A percentile compares a stretch with the other conserved stretches of the same genome.
These are phyloP conservation scores for Coendou prehensilis DNA, from an alignment of 2,797 vertebrate species.

Conservation along the genomic window DNA sequence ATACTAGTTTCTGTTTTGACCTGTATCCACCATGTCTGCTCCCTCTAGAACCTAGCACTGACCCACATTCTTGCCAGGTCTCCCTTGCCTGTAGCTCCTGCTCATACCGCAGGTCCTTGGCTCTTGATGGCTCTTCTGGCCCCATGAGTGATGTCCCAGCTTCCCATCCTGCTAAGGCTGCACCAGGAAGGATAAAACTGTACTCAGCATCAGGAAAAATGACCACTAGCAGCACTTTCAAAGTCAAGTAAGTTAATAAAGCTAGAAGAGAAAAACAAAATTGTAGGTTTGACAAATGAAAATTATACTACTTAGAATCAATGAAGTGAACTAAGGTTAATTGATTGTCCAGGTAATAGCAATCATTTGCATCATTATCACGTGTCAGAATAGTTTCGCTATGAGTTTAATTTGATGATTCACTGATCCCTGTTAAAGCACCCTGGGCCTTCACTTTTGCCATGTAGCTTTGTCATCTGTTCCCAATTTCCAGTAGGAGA, in stretches of 20 bases:
- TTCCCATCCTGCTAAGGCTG: background rate
- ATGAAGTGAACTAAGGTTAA: constrained; percentile 50
- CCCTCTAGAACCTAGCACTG: background rate
- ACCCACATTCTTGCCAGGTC: background rate
- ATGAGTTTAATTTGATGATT: background rate
- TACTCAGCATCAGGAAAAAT: background rate
- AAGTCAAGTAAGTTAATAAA: constrained; percentile 53
- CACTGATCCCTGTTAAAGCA: background rate
- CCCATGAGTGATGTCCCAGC: background rate
- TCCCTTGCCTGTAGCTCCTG: background rate
- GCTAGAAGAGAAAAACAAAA: constrained; percentile 45
- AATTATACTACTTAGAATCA: constrained; percentile 49
- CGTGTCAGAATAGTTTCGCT: constrained; percentile 33
- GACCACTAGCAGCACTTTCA: background rate
- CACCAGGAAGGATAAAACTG: background rate
- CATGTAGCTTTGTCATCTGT: background rate
- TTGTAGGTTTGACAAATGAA: constrained; percentile 30
- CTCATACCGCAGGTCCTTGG: background rate
- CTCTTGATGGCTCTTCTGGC: background rate
- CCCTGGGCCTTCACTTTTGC: background rate
- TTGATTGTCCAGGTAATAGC: constrained; percentile 63
- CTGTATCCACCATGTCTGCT: background rate
- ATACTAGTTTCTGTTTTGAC: background rate
- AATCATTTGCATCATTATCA: constrained; percentile 57
- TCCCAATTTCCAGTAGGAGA: background rate